Evolutionary conservation across 2,113 vertebrate species (phyloP).

Genomic region (Podilymbus podiceps): DNA sequence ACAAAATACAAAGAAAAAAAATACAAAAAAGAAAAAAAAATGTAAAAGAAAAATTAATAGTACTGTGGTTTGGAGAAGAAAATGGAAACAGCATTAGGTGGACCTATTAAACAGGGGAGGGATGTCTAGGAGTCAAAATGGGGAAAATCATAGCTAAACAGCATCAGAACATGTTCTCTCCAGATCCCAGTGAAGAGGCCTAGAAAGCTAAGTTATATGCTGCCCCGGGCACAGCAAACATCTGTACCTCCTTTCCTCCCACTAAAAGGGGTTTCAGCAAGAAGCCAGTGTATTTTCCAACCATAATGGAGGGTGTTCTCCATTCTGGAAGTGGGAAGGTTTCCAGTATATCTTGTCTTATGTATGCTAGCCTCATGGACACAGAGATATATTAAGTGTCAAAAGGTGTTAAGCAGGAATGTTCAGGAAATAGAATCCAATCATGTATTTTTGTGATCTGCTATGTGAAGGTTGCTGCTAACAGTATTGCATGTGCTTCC

Average conservation of each 20-base stretch:
- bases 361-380: rapidly evolving
- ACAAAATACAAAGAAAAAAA: background rate
- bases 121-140: background rate
- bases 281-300: background rate
- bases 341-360: background rate
- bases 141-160: background rate
- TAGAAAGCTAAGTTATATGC: background rate
- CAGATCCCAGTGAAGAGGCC: background rate
- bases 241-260: background rate
- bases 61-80: background rate
- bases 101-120: background rate
- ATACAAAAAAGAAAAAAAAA: too few relatives aligned
- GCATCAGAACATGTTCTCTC: background rate
- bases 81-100: background rate
- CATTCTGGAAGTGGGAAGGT: background rate
- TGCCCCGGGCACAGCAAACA: background rate
- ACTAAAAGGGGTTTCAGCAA: background rate
- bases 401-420: background rate
- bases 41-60: background rate
- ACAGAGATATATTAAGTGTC: background rate
- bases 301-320: rapidly evolving
- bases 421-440: background rate
- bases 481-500: background rate
- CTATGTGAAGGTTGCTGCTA: background rate
- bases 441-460: background rate